These are phyloP conservation scores for Beroe forskalii DNA, from an alignment of 37 sponge, comb jelly and placozoan genomes.

Conservation along the genomic window DNA sequence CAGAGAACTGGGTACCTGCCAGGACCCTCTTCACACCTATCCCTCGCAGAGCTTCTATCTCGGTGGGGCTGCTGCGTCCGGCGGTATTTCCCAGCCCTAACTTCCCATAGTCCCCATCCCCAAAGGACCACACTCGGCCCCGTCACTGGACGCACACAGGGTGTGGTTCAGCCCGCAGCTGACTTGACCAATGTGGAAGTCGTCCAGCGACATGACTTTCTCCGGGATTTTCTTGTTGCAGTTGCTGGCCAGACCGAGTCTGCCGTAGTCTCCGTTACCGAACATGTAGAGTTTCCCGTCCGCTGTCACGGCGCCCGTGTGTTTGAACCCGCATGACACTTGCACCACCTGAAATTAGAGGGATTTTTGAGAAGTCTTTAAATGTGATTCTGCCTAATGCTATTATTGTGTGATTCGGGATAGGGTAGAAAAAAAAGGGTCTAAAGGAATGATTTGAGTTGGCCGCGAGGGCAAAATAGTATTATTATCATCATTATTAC, in stretches of 20 bases:
- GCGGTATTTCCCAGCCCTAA: constrained; percentile 25
- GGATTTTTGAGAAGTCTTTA: too few species aligned
- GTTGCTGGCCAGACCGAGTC: constrained; percentile 71
- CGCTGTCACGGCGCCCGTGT: constrained; percentile 75
- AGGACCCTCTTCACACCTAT: constrained; percentile 54
- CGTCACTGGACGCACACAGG: constrained; percentile 7
- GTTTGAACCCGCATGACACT: constrained; percentile 74
- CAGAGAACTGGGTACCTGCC: constrained; percentile 65
- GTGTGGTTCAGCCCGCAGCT: constrained; percentile 67
- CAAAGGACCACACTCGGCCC: constrained; percentile 48
- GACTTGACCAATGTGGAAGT: constrained; percentile 31
- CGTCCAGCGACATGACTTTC: constrained; percentile 27
- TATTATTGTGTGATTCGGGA: too few species aligned
- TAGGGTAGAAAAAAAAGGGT: too few species aligned
- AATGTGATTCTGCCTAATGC: too few species aligned
- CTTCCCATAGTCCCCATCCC: constrained; percentile 61
- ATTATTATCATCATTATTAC: too few species aligned
- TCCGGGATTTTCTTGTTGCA: constrained; percentile 64
- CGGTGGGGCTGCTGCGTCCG: constrained; percentile 18
- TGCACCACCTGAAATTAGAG: too few species aligned
- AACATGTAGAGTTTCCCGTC: constrained; percentile 86
- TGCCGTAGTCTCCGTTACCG: constrained; percentile 88
- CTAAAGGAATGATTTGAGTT: too few species aligned
- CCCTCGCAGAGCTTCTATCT: constrained; percentile 55
- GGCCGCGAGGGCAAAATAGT: too few species aligned